Base-by-base conservation (phyloP, 1,140 invertebrate genomes). In the Eubasilissa regina region DNA sequence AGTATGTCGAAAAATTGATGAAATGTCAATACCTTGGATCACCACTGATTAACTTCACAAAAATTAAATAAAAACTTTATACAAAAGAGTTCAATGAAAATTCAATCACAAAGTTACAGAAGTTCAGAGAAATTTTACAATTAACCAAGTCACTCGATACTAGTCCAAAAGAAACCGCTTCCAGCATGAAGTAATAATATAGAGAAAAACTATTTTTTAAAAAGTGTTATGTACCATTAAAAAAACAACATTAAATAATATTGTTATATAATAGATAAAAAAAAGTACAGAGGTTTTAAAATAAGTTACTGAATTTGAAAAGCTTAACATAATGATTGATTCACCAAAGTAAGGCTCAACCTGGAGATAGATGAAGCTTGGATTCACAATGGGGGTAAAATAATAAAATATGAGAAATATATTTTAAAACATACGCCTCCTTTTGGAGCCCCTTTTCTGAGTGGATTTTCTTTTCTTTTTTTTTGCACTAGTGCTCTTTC, bases 391-490 rank as follows among this genome's bases (percentile, higher is more conserved):
- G 25, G 25, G 1, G 25, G 25, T 15, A 51, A 51, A 51, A 51
- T 15, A 51, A 51, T 51, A 51, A 15, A 1, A 51, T 51, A 8
- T 8, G 9, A 51, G 3, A 51, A 51, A 51, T 13, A 13, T 3
- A 51, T 51, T 51, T 85, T 84, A 89, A 84, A 88, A 86, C 66
- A 86, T 87, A 79, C 87, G 87, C 84, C 87, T 87, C 84, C 84
- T 88, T 78, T 89, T 89, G 77, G 88, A 89, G 44, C 85, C 85
- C 85, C 89, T 89, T 70, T 88, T 87, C 80, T 89, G 87, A 84
- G 87, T 90, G 76, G 88, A 88, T 84, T 87, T 87, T 83, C 86
- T 84, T 85, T 91, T 91, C 83, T 90, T 90, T 83, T 90, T 90
- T 82, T 91, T 90, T 81, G 88, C 89, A 80, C 87, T 88, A 84